Percentiles rank a stretch among this genome's conserved stretches.
phyloP scores from a whole-genome alignment of 2,797 vertebrate species.

The Chelon auratus region DNA sequence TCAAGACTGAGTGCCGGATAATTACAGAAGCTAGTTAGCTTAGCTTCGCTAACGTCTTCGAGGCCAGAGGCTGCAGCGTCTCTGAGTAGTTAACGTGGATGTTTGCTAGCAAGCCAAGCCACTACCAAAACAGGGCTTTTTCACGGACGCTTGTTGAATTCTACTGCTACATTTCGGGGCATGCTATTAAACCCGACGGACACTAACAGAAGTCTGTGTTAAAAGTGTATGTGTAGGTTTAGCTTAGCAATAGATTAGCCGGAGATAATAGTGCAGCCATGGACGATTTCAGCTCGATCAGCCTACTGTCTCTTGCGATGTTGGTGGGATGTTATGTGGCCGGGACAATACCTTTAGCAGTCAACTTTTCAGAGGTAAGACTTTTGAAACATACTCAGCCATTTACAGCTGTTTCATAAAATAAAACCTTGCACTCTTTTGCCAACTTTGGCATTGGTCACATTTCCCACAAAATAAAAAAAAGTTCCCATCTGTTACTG shows the following conservation, averaged over 20 bases:
- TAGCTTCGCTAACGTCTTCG: conserved; percentile 24
- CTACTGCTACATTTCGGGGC: not conserved
- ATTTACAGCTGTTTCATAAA: not conserved
- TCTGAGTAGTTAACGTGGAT: conserved; percentile 49
- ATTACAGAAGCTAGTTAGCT: conserved; percentile 62
- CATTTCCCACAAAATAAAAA: not conserved
- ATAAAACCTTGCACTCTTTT: too few species aligned
- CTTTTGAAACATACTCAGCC: too few species aligned
- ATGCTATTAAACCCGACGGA: conserved; percentile 31
- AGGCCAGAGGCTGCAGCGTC: conserved; percentile 54
- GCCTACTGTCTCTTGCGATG: conserved; percentile 95
- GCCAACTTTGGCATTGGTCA: not conserved
- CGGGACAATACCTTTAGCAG: conserved; percentile 95
- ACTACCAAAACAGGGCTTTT: not conserved
- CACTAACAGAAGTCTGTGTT: conserved; percentile 9
- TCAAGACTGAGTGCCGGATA: conserved; percentile 4
- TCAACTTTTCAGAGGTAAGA: conserved; percentile 98
- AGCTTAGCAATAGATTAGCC: conserved; percentile 35
- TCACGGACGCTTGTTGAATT: not conserved
- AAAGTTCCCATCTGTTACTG: not conserved
- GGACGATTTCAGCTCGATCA: conserved; percentile 97
- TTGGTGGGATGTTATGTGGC: conserved; percentile 97
- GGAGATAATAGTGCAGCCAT: conserved; percentile 77
- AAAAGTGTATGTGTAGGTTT: conserved; percentile 24
- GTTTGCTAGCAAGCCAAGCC: conserved; percentile 23